Evolutionary conservation across 2,888 invertebrate genomes (phyloP).

Genomic region (Drosophila formosana): DNA sequence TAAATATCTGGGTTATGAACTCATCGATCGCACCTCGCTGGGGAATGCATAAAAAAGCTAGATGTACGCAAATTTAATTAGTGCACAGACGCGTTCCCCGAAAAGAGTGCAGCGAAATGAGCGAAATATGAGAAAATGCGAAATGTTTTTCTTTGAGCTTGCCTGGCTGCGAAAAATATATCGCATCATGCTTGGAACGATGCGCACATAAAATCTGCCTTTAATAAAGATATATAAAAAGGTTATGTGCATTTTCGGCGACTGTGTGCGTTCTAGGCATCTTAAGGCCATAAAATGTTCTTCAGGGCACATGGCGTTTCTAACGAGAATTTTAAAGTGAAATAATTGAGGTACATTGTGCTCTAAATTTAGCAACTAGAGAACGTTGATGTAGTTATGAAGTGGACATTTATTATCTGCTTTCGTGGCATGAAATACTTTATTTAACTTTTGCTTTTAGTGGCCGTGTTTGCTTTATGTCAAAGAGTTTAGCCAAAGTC

Average conservation of each 20-base stretch:
- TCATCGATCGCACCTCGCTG: constrained; percentile 13
- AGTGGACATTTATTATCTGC: not conserved
- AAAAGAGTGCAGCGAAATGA: constrained; percentile 50
- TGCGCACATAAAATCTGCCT: constrained; percentile 47
- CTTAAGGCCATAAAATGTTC: constrained; percentile 16
- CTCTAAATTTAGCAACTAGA: not conserved
- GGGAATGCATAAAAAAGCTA: constrained; percentile 25
- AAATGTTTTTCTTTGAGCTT: constrained; percentile 32
- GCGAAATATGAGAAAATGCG: constrained; percentile 25
- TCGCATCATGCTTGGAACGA: constrained; percentile 17
- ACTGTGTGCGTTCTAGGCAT: constrained; percentile 10
- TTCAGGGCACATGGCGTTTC: not conserved
- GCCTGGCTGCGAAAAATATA: constrained; percentile 27
- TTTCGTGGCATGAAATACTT: not conserved
- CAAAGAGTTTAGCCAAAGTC: constrained; percentile 8
- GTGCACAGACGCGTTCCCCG: constrained; percentile 49
- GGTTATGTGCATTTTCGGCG: constrained; percentile 31
- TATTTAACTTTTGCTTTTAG: constrained; percentile 9
- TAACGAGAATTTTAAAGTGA: constrained; percentile 8
- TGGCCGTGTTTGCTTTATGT: not conserved
- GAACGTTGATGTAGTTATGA: not conserved
- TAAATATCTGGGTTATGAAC: not conserved
- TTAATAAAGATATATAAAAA: constrained; percentile 41
- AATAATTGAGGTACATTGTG: not conserved
- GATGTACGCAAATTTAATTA: constrained; percentile 69